phyloP scores from a whole-genome alignment of 1,140 invertebrate species.

The Trissolcus basalis region DNA sequence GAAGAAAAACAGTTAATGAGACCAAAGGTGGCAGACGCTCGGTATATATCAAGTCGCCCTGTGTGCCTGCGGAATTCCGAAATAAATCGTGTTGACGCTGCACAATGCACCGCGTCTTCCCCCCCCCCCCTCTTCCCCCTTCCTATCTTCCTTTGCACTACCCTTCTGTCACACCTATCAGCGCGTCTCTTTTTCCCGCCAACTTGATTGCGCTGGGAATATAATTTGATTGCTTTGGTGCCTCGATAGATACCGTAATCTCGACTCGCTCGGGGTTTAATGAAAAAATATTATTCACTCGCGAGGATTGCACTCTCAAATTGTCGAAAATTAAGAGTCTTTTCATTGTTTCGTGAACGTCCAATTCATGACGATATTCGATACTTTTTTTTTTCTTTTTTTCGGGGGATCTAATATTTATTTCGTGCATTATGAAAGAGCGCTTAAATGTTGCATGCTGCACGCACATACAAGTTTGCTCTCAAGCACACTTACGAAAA shows the following conservation, averaged over 20 bases:
- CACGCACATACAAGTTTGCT: no score
- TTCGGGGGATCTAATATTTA: no score
- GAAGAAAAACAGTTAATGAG: slow-evolving; percentile 52
- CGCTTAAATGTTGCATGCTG: no score
- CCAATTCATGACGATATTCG: neutral
- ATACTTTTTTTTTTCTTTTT: neutral
- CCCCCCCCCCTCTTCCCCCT: no score
- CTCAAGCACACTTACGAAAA: no score
- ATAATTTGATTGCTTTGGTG: slow-evolving; percentile 71
- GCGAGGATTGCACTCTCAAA: slow-evolving; percentile 55
- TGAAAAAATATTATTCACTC: slow-evolving; percentile 71
- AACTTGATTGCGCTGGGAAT: slow-evolving; percentile 72
- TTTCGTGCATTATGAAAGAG: no score
- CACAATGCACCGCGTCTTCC: slow-evolving; percentile 44
- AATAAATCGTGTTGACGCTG: slow-evolving; percentile 56
- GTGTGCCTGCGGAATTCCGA: slow-evolving; percentile 51
- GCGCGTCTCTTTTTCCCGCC: slow-evolving; percentile 59
- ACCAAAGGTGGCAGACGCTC: slow-evolving; percentile 36
- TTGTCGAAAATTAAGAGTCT: slow-evolving; percentile 27
- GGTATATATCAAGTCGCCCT: slow-evolving; percentile 41
- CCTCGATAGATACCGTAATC: slow-evolving; percentile 66
- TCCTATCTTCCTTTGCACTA: slow-evolving; percentile 1
- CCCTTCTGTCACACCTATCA: slow-evolving; percentile 32
- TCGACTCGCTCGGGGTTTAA: slow-evolving; percentile 59
- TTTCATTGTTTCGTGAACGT: neutral